phyloP scores from a whole-genome alignment of 2,113 vertebrate genomes.

The Zeus faber region DNA sequence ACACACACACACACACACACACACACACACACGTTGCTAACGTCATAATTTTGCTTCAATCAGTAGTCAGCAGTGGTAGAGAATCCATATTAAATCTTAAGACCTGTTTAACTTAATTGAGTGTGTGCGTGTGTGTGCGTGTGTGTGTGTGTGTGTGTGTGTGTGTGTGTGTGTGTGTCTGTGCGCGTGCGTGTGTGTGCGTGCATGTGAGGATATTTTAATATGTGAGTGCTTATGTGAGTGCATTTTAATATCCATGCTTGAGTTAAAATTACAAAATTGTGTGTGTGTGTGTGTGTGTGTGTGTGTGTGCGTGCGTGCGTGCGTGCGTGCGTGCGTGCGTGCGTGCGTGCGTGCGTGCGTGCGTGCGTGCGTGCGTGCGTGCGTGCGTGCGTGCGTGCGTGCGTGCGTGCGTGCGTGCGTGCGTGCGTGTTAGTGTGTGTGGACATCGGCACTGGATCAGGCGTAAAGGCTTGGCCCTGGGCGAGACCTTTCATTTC shows the following conservation, averaged over 20 bases:
- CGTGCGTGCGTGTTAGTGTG: conserved; percentile 8
- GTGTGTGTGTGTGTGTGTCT: too few relatives aligned
- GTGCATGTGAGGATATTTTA: too few relatives aligned
- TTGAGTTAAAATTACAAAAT: neutral
- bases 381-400: conserved; percentile 6
- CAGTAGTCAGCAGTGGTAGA: too few relatives aligned
- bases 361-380: conserved; percentile 13
- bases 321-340: neutral
- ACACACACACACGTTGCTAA: neutral
- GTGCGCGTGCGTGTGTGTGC: too few relatives aligned
- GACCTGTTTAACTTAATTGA: too few relatives aligned
- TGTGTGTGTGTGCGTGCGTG: neutral
- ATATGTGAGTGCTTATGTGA: too few relatives aligned
- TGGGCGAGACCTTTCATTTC: conserved; percentile 73
- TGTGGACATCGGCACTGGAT: neutral
- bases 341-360: neutral
- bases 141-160: too few relatives aligned
- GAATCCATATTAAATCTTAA: too few relatives aligned
- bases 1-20: neutral
- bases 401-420: conserved; percentile 1
- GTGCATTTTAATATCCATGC: too few relatives aligned
- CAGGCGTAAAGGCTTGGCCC: conserved; percentile 31
- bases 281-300: neutral
- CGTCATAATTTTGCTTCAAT: too few relatives aligned
- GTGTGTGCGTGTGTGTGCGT: too few relatives aligned